Evolutionary conservation across 2,888 invertebrate species (phyloP).

Genomic region (Trisateles emortualis): DNA sequence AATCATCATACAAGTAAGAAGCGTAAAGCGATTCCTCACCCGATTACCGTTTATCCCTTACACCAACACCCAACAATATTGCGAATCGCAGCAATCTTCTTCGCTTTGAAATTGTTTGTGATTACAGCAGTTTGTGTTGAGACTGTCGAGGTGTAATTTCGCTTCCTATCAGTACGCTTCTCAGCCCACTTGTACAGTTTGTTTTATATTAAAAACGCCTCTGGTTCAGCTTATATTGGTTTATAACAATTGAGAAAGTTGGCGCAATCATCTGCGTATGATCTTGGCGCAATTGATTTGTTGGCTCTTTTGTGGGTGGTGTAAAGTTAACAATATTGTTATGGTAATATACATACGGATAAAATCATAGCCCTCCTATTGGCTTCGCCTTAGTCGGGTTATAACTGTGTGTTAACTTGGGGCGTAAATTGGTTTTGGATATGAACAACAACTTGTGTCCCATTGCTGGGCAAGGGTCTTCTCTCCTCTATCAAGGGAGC

Average conservation of each 20-base stretch:
- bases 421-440: too few species aligned
- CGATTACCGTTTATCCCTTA: constrained; percentile 25
- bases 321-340: neutral
- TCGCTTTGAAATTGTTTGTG: constrained; percentile 75
- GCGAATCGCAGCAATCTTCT: constrained; percentile 72
- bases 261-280: constrained; percentile 24
- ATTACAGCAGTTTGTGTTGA: constrained; percentile 70
- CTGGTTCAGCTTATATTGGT: constrained; percentile 42
- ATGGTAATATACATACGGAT: too few species aligned
- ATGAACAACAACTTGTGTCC: too few species aligned
- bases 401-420: too few species aligned
- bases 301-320: neutral
- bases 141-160: constrained; percentile 67
- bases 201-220: constrained; percentile 61
- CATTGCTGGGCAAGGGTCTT: too few species aligned
- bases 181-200: constrained; percentile 40
- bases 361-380: too few species aligned
- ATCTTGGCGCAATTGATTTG: constrained; percentile 30
- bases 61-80: constrained; percentile 54
- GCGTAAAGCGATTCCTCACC: neutral
- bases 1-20: neutral
- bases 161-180: constrained; percentile 60
- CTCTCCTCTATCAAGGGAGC: too few species aligned
- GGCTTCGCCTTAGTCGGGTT: too few species aligned
- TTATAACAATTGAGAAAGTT: constrained; percentile 37